Conservation (phyloP, 2,113 vertebrate species). For the Toxotes chatareus region DNA sequence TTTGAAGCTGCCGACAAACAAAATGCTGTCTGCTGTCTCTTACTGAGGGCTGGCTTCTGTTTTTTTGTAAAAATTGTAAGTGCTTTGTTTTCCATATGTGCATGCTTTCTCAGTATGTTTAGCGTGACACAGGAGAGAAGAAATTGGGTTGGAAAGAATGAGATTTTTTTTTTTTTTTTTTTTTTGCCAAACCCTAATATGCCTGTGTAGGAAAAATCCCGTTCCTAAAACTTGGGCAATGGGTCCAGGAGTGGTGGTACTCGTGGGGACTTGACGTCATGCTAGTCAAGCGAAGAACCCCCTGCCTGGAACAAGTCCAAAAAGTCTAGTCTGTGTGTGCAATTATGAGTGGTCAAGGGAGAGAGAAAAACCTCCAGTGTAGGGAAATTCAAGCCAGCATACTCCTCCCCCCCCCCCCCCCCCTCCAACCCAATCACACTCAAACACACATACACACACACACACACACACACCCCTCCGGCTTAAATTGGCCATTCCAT, state of each 20-base stretch:
- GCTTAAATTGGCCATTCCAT: conserved; percentile 65
- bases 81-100: conserved; percentile 36
- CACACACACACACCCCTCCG: conserved; percentile 55
- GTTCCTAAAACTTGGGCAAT: conserved; percentile 42
- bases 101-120: conserved; percentile 12
- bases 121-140: conserved; percentile 21
- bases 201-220: conserved; percentile 62
- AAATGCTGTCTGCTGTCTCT: conserved; percentile 38
- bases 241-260: conserved; percentile 45
- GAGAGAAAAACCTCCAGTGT: conserved; percentile 29
- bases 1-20: conserved; percentile 28
- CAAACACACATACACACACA: conserved; percentile 54
- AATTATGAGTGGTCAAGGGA: conserved; percentile 63
- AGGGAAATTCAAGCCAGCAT: conserved; percentile 15
- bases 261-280: conserved; percentile 64
- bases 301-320: conserved; percentile 58
- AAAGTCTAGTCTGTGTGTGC: conserved; percentile 55
- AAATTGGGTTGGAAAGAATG: conserved; percentile 42
- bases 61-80: background rate
- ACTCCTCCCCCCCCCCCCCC: too few species aligned
- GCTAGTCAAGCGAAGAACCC: conserved; percentile 56
- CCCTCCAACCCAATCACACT: conserved; percentile 28
- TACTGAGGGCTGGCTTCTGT: background rate
- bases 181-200: conserved; percentile 50
- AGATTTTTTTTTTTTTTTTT: conserved; percentile 3